Conservation (phyloP, 2,113 vertebrate species). For the Pongo abelii region DNA sequence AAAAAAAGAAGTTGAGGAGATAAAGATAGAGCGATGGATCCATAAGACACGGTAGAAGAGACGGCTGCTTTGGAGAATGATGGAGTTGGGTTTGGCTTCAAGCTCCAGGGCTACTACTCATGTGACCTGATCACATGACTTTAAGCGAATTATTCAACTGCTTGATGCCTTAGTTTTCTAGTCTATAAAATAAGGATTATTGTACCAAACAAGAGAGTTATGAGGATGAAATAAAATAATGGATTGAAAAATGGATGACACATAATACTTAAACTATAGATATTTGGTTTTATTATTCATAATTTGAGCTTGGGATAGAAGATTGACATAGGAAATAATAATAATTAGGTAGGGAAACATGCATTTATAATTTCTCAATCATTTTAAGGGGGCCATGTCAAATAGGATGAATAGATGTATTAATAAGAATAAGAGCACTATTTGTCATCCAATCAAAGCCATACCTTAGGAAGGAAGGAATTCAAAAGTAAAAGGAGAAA, state of each 20-base stretch:
- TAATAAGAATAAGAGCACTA: too few species aligned
- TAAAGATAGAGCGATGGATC: background rate
- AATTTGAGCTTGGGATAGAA: background rate
- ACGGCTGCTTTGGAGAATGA: background rate
- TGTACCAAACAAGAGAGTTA: background rate
- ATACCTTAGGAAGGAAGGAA: background rate
- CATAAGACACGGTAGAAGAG: background rate
- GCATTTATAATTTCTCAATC: background rate
- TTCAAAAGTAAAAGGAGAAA: background rate
- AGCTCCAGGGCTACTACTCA: background rate
- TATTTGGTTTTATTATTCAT: background rate
- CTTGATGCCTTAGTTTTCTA: background rate
- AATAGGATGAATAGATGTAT: background rate
- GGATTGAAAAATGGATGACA: background rate
- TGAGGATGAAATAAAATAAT: background rate
- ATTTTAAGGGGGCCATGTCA: background rate
- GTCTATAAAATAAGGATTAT: background rate
- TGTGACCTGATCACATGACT: background rate
- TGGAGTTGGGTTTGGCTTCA: background rate
- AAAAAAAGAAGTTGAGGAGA: background rate
- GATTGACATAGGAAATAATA: background rate
- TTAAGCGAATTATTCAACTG: too few species aligned
- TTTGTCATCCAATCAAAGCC: background rate
- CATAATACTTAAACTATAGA: background rate
- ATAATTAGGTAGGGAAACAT: background rate